Conservation (phyloP, 2,113 vertebrate species). For the Patagioenas fasciata region DNA sequence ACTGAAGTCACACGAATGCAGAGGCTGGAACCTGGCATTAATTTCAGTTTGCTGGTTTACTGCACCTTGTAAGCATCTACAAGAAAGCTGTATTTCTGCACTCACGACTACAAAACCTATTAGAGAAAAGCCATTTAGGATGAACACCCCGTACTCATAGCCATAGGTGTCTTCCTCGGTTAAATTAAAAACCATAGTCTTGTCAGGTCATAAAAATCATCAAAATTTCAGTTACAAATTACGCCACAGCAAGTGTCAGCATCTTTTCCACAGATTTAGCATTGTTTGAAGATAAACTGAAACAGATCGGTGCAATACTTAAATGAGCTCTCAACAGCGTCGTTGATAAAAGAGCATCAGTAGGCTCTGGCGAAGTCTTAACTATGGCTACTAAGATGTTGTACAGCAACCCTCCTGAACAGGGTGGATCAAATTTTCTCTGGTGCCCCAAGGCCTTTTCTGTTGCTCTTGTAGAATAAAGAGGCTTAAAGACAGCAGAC, state of each 20-base stretch:
- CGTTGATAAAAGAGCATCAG: constrained; percentile 18
- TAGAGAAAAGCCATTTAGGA: constrained; percentile 47
- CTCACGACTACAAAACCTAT: constrained; percentile 47
- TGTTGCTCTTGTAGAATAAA: constrained; percentile 23
- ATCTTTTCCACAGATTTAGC: constrained; percentile 56
- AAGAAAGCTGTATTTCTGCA: constrained; percentile 31
- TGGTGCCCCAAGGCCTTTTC: background rate
- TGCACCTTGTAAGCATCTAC: constrained; percentile 36
- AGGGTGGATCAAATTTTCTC: constrained; percentile 2
- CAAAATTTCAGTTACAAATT: constrained; percentile 49
- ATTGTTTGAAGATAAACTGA: constrained; percentile 48
- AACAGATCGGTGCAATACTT: background rate
- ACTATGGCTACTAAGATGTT: background rate
- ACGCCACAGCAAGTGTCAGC: background rate
- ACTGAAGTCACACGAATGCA: constrained; percentile 39
- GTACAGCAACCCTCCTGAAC: background rate
- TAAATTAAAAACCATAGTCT: constrained; percentile 44
- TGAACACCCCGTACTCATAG: background rate
- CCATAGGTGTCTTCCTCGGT: constrained; percentile 48
- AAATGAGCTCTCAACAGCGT: constrained; percentile 30
- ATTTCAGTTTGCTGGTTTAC: constrained; percentile 46
- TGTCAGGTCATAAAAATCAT: constrained; percentile 46
- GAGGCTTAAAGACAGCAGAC: constrained; percentile 25
- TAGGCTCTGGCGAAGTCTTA: background rate
- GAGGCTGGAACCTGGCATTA: constrained; percentile 43